Base-by-base conservation (phyloP, 2,113 vertebrate species). In the Spermophilus dauricus region DNA sequence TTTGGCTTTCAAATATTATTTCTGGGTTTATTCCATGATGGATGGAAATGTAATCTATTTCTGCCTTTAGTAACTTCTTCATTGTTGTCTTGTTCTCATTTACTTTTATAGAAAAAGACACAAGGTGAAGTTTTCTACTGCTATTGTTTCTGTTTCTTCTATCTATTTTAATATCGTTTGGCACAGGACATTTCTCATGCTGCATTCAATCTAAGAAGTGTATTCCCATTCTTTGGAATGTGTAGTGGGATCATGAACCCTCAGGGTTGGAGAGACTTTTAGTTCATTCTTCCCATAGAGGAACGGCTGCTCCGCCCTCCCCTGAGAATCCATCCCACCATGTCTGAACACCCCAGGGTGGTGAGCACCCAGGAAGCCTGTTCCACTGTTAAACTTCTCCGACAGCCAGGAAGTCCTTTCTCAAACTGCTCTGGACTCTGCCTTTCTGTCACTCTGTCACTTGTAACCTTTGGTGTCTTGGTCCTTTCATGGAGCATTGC, bases 11-110 rank as follows among this genome's bases (percentile, higher is more conserved):
- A 42, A 10, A 16, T 56, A 39, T 14, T 67, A 32, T 93, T 84
- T 96, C 69, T 58, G 3, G 51, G 28, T 73, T 77, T 78, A 78
- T 58, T 65, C 48, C 14, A 39, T 1, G n/a, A 26, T 76, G 9
- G 28, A 93, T 30, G 92, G 2, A 93, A 92, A 63, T 32, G 9
- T 42, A 51, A 8, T 72, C 39, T 73, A 76, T 88, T 80, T 95
- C 77, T 93, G 34, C 34, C 39, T 84, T 84, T 85, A 84, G 30
- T 10, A 93, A 82, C 85, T 90, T 95, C 63, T 42, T 67, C n/a
- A 11, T 73, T 51, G 30, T 2, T 0, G 2, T 14, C 70, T 80
- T 92, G 12, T 83, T 39, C 75, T 83, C 56, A 63, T 32, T 86
- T 92, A 80, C 26, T 93, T 78, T 87, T 65, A 58, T 32, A 80